Conservation (phyloP, 2,888 invertebrate species). For the Lasioglossum marginatum region DNA sequence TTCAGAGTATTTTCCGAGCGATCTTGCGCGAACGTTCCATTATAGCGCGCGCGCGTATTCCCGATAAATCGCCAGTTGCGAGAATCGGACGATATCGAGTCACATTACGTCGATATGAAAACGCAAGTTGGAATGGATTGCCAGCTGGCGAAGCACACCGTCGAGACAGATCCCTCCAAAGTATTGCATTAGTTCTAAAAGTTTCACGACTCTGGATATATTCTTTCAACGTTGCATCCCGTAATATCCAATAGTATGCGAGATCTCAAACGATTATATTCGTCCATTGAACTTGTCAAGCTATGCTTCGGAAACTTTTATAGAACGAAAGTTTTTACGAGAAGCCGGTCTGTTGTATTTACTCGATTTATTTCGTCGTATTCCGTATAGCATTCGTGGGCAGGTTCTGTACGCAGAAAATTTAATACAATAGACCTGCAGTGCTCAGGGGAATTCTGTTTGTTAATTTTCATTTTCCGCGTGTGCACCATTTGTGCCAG, state of each 20-base stretch:
- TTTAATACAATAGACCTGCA: neutral
- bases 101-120: conserved; percentile 15
- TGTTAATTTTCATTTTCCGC: neutral
- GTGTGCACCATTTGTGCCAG: neutral
- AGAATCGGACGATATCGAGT: conserved; percentile 24
- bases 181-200: neutral
- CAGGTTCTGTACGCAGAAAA: neutral
- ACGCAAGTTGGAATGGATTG: neutral
- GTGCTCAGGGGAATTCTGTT: neutral
- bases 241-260: neutral
- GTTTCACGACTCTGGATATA: neutral
- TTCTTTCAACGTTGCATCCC: neutral
- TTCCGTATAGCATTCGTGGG: neutral
- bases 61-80: conserved; percentile 12
- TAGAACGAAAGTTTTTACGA: neutral
- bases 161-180: neutral
- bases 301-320: neutral
- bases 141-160: neutral
- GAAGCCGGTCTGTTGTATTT: neutral
- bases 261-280: neutral
- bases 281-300: neutral
- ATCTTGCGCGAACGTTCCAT: conserved; percentile 23
- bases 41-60: conserved; percentile 5
- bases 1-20: conserved; percentile 35
- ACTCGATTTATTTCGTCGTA: neutral